A percentile compares a stretch with the other conserved stretches of the same genome.
Evolutionary conservation across 2,113 vertebrate species (phyloP).

Genomic region (Crotophaga sulcirostris): DNA sequence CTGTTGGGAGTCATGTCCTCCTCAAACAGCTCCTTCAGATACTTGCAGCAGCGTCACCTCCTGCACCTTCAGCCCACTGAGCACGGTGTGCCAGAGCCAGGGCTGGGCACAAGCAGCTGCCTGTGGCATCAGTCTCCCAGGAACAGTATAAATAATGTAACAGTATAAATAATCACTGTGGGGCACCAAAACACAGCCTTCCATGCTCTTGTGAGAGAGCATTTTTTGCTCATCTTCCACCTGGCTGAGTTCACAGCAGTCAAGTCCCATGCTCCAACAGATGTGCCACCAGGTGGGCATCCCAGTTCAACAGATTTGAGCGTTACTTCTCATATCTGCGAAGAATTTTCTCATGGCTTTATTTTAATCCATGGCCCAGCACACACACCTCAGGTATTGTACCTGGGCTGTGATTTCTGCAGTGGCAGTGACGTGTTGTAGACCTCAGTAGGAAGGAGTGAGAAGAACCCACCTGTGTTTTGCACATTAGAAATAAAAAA

Average conservation of each 20-base stretch:
- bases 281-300: neutral
- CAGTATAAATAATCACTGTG: neutral
- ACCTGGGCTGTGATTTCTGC: neutral
- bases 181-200: neutral
- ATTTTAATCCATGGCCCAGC: neutral
- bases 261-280: neutral
- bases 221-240: neutral
- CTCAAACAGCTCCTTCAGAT: neutral
- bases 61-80: neutral
- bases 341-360: neutral
- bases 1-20: neutral
- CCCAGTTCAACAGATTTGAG: neutral
- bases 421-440: neutral
- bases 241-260: neutral
- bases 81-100: neutral
- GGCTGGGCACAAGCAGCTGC: neutral
- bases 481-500: neutral
- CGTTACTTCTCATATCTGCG: neutral
- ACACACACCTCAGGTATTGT: rapidly evolving
- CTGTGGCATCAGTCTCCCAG: neutral
- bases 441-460: neutral
- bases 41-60: neutral
- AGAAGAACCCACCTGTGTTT: neutral
- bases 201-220: neutral
- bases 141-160: too few relatives aligned